Evolutionary conservation across 2,113 vertebrate species (phyloP).

Genomic region (Falcunculus frontatus): DNA sequence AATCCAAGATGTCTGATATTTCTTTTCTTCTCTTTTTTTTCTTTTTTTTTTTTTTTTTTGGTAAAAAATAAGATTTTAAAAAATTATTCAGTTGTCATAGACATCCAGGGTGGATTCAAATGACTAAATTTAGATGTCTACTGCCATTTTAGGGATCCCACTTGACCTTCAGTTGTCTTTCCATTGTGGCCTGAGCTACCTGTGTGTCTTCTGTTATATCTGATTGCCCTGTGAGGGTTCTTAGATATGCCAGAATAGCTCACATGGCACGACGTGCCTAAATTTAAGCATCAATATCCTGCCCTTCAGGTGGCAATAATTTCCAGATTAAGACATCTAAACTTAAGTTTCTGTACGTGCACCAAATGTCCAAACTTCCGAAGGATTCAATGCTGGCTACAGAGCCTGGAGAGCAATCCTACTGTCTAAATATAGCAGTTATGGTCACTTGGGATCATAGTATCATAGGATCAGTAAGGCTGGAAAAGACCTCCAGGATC

Average conservation of each 20-base stretch:
- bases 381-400: neutral
- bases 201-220: neutral
- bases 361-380: neutral
- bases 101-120: neutral
- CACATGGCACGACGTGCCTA: rapidly evolving
- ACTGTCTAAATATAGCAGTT: neutral
- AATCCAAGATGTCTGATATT: neutral
- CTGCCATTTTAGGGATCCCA: neutral
- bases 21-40: neutral
- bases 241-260: neutral
- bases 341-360: neutral
- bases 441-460: neutral
- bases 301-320: neutral
- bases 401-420: neutral
- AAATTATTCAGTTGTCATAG: neutral
- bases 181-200: neutral
- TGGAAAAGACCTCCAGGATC: neutral
- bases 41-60: neutral
- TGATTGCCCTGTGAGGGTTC: neutral
- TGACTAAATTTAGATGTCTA: neutral
- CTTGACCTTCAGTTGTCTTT: neutral
- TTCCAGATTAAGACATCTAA: neutral
- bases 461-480: neutral
- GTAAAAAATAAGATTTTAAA: neutral
- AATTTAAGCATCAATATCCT: neutral